Evolutionary conservation across 2,797 vertebrate species (phyloP).

Genomic region (Thunnus albacares): DNA sequence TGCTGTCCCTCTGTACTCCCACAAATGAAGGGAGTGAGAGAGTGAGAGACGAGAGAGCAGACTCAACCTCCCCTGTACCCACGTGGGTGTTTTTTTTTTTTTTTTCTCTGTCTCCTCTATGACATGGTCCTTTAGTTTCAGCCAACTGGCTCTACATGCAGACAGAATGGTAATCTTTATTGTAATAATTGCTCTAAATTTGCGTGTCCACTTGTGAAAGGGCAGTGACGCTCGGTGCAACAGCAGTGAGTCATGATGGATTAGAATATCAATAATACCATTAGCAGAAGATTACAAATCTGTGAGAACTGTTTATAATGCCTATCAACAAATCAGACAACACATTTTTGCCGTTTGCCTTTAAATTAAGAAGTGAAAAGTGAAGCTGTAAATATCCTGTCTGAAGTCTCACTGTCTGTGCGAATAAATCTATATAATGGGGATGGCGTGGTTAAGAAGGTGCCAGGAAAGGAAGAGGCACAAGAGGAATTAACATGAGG

Average conservation of each 20-base stretch:
- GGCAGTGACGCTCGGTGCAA: conserved; percentile 42
- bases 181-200: conserved; percentile 67
- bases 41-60: conserved; percentile 52
- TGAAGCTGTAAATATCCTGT: conserved; percentile 61
- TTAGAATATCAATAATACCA: conserved; percentile 68
- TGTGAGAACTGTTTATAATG: conserved; percentile 55
- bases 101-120: conserved; percentile 40
- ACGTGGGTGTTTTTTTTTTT: conserved; percentile 53
- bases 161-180: conserved; percentile 64
- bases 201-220: conserved; percentile 65
- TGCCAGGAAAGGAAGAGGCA: conserved; percentile 88
- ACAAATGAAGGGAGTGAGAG: conserved; percentile 72
- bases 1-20: conserved; percentile 85
- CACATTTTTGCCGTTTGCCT: conserved; percentile 42
- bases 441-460: conserved; percentile 85
- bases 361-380: conserved; percentile 54
- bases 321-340: conserved; percentile 49
- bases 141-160: conserved; percentile 59
- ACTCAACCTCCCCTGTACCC: conserved; percentile 53
- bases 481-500: conserved; percentile 95
- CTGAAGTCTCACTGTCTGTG: conserved; percentile 72
- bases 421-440: conserved; percentile 86
- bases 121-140: conserved; percentile 71
- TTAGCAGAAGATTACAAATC: conserved; percentile 54
- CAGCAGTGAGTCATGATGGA: conserved; percentile 49